Percentiles rank a stretch among this genome's conserved stretches.
Conservation (phyloP, 2,888 invertebrate species). For the Brenthis hecate region DNA sequence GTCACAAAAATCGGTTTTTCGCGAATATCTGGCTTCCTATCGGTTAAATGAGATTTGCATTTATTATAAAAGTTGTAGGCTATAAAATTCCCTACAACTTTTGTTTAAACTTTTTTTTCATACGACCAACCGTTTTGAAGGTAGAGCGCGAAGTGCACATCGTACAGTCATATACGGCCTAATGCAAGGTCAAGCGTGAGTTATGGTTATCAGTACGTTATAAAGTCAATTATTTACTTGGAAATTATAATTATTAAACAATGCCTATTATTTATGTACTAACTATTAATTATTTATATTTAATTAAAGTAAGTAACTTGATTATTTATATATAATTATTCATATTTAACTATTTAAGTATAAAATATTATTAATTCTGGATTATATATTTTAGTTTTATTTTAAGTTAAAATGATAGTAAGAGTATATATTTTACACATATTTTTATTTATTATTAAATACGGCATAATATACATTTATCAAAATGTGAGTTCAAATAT, state of each 20-base stretch:
- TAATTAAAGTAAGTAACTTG: constrained; percentile 15
- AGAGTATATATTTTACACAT: too few relatives aligned
- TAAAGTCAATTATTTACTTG: constrained; percentile 30
- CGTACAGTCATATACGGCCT: constrained; percentile 40
- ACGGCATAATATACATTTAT: too few relatives aligned
- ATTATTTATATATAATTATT: constrained; percentile 10
- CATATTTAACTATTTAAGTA: constrained; percentile 33
- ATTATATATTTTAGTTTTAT: constrained; percentile 6
- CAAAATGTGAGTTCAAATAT: too few relatives aligned
- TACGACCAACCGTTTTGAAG: too few relatives aligned
- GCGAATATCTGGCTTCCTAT: too few relatives aligned
- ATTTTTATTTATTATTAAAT: too few relatives aligned
- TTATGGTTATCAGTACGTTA: constrained; percentile 42
- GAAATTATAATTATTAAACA: constrained; percentile 38
- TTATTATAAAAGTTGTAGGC: constrained; percentile 15
- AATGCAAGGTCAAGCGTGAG: constrained; percentile 45
- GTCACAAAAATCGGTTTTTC: too few relatives aligned
- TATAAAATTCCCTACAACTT: too few relatives aligned
- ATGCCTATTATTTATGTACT: constrained; percentile 39
- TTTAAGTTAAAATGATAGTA: too few relatives aligned
- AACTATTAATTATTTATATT: constrained; percentile 40
- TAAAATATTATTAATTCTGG: constrained; percentile 37
- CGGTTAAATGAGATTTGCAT: background rate
- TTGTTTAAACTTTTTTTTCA: too few relatives aligned
- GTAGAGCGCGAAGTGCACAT: too few relatives aligned